Evolutionary conservation across 1,140 invertebrate species (phyloP).

Genomic region (Cydia amplana): DNA sequence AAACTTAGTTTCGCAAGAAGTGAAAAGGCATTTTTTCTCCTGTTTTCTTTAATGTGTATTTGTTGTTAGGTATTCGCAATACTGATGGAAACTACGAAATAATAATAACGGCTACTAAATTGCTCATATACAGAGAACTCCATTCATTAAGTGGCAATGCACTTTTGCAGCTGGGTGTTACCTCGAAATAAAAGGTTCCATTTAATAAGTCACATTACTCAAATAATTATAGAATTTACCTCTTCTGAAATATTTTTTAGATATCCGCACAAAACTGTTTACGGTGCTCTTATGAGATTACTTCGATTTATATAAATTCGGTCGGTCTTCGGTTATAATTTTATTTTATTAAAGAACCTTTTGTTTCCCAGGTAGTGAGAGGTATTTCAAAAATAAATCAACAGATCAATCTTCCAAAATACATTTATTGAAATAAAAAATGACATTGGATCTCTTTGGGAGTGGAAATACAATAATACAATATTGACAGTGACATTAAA

Average conservation of each 20-base stretch:
- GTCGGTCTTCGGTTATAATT: no score
- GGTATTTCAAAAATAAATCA: conserved; percentile 54
- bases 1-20: no score
- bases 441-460: conserved; percentile 71
- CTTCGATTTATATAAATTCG: no score
- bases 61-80: no score
- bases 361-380: neutral
- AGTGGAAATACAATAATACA: conserved; percentile 65
- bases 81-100: no score
- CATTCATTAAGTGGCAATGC: no score
- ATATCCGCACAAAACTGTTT: no score
- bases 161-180: neutral
- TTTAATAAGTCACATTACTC: neutral
- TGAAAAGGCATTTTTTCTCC: no score
- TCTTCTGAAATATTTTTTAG: neutral
- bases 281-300: no score
- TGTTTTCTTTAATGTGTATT: no score
- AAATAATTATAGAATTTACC: neutral
- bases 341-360: neutral
- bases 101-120: no score
- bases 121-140: no score
- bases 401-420: conserved; percentile 54
- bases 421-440: conserved; percentile 79
- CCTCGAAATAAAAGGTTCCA: conserved; percentile 1
- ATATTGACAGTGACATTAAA: conserved; percentile 75